phyloP scores from a whole-genome alignment of 2,113 vertebrate genomes.

The Xiphophorus hellerii region DNA sequence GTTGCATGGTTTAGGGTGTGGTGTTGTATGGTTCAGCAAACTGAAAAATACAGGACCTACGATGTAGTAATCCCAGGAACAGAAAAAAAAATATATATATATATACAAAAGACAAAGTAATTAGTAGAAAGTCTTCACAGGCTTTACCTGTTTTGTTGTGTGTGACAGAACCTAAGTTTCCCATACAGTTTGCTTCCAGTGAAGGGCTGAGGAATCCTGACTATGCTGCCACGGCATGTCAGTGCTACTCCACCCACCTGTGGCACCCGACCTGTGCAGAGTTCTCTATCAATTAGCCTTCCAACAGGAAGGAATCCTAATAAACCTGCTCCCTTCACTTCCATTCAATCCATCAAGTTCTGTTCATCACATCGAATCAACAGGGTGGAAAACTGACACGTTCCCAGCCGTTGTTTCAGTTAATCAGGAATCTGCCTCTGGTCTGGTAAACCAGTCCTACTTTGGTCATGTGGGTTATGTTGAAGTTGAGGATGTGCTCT shows the following conservation, averaged over 20 bases:
- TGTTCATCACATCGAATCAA: constrained; percentile 50
- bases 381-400: constrained; percentile 57
- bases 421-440: constrained; percentile 81
- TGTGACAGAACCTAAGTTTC: constrained; percentile 40
- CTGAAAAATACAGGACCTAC: not conserved
- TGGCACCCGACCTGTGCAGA: constrained; percentile 40
- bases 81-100: not conserved
- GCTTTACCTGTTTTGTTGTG: constrained; percentile 12
- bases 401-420: constrained; percentile 80
- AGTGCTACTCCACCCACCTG: constrained; percentile 65
- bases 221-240: constrained; percentile 65
- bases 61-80: not conserved
- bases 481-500: constrained; percentile 31
- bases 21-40: not conserved
- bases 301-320: constrained; percentile 75
- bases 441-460: constrained; percentile 51
- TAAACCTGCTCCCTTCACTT: constrained; percentile 73
- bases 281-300: constrained; percentile 69
- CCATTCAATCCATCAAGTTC: constrained; percentile 62
- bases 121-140: not conserved
- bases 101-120: not conserved
- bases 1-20: too few species aligned
- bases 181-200: constrained; percentile 33
- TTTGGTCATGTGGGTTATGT: constrained; percentile 46
- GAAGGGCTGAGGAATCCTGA: constrained; percentile 59